Percentiles rank a stretch among this genome's conserved stretches.
Evolutionary conservation across 2,888 invertebrate genomes (phyloP).

Genomic region (Ormyrus nitidulus): DNA sequence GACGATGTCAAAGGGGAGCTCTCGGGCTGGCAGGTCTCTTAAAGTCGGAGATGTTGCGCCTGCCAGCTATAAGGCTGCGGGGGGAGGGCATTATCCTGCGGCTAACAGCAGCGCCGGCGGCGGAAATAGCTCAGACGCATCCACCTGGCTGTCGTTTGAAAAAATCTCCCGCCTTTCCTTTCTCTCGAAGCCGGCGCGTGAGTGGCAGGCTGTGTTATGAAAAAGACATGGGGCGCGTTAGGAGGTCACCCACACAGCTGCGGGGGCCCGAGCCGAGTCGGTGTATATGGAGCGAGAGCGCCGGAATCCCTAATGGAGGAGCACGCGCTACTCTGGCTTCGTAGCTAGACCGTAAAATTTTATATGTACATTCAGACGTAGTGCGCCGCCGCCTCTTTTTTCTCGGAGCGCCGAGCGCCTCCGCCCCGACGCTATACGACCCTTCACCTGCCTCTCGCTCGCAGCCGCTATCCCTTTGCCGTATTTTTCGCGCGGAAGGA

Average conservation of each 20-base stretch:
- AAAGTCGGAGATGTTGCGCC: too few relatives aligned
- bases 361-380: slow-evolving; percentile 57
- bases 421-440: not conserved
- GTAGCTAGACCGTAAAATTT: slow-evolving; percentile 69
- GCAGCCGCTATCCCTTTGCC: too few relatives aligned
- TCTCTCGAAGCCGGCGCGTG: slow-evolving; percentile 1
- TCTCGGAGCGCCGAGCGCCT: not conserved
- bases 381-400: too few relatives aligned
- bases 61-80: too few relatives aligned
- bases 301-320: slow-evolving; percentile 69
- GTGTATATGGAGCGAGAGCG: slow-evolving; percentile 22
- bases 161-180: slow-evolving; percentile 11
- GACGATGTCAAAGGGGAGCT: too few relatives aligned
- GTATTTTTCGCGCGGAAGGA: not conserved
- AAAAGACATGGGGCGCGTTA: slow-evolving; percentile 50
- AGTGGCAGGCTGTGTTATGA: slow-evolving; percentile 47
- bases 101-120: too few relatives aligned
- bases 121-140: too few relatives aligned
- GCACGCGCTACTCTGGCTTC: slow-evolving; percentile 55
- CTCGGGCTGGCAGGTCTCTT: too few relatives aligned
- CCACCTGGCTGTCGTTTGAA: too few relatives aligned
- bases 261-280: not conserved
- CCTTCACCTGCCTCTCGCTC: not conserved
- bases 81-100: too few relatives aligned
- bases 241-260: not conserved